Conservation (phyloP, 2,113 vertebrate genomes). For the Lanius ludovicianus region DNA sequence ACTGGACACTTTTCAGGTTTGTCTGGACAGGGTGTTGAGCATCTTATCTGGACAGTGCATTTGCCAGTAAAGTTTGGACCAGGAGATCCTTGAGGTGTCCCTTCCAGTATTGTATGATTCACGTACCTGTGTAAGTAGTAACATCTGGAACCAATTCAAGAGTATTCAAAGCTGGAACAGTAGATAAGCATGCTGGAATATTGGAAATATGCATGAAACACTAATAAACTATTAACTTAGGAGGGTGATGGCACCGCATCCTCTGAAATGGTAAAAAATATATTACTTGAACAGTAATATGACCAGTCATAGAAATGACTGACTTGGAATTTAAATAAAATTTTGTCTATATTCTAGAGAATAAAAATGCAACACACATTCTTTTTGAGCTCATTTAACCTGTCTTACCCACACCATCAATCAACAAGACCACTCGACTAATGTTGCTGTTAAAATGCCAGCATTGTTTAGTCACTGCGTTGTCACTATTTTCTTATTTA, state of each 20-base stretch:
- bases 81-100: neutral
- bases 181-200: neutral
- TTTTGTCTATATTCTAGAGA: neutral
- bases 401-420: neutral
- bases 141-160: neutral
- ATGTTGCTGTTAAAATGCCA: neutral
- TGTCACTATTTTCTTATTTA: neutral
- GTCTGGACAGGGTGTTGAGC: neutral
- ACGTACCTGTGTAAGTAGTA: neutral
- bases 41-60: neutral
- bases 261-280: neutral
- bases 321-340: neutral
- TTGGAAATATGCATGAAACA: neutral
- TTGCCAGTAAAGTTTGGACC: neutral
- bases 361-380: neutral
- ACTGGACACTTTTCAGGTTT: rapidly evolving
- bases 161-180: neutral
- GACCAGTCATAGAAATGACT: neutral
- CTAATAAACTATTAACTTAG: neutral
- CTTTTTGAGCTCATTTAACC: neutral
- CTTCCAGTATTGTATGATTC: neutral
- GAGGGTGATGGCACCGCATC: neutral
- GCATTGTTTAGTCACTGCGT: neutral
- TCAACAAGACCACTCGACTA: neutral
- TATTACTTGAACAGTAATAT: neutral